Base-by-base conservation (phyloP, 2,797 vertebrate species). In the Sciurus vulgaris region DNA sequence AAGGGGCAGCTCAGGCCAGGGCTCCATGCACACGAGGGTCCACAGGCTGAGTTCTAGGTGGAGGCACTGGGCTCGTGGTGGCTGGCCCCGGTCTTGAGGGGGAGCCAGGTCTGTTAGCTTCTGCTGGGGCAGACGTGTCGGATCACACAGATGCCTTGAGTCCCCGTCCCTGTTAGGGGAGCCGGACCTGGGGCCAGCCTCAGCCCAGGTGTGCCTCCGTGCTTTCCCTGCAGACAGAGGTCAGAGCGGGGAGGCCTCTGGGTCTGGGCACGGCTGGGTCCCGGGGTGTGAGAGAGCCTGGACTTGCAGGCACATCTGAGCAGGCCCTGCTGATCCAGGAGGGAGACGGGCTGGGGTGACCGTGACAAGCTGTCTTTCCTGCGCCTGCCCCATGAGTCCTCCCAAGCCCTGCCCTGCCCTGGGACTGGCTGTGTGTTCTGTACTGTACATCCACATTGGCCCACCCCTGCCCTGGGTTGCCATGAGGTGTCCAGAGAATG, bases 1-100 rank as follows among this genome's bases (percentile, higher is more conserved):
- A 0, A 11, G 49, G 30, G 0, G 7, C 73, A 18, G 41, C 2
- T 12, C 61, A 8, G 10, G 0, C 33, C 18, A 24, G 1, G n/a
- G 24, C 5, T 20, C 49, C 18, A 17, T 30, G 33, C 49, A 51
- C 17, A 5, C 13, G 5, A 1, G 33, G 7, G 0, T 47, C 24
- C 15, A 33, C 17, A 30, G 5, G 1, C 15, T 4, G 22, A 3
- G 35, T 69, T 35, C 67, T 20, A 24, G 5, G 15, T 1, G 3
- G 61, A 41, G 63, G 26, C 44, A 4, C 18, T n/a, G 24, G 1
- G 15, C 54, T 65, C 51, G 6, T 24, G 65, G 15, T 33, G 5
- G 20, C 35, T 1, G 30, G n/a, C 4, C 74, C 10, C 14, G 28
- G 14, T 3, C 38, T 7, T 13, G 70, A 35, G 20, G 24, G 4